A percentile compares a stretch with the other conserved stretches of the same genome.
Conservation (phyloP, 2,797 vertebrate genomes). For the Sebastes miniatus region DNA sequence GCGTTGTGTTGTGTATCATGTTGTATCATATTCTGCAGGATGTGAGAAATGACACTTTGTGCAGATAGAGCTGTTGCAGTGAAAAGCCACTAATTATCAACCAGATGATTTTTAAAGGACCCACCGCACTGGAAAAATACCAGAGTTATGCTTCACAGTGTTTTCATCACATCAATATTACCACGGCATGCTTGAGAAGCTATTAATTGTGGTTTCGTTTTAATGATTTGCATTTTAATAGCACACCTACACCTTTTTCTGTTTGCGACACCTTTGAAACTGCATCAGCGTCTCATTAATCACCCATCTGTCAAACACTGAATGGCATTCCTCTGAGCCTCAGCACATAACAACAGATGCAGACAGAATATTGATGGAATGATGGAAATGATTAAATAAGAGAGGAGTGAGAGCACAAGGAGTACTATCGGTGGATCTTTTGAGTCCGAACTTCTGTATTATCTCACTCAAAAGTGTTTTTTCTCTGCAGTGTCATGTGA, state of each 20-base stretch:
- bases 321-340: conserved; percentile 10
- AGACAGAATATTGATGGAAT: conserved; percentile 12
- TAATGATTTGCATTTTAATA: conserved; percentile 44
- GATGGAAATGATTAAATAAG: neutral
- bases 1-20: neutral
- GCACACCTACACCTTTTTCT: conserved; percentile 19
- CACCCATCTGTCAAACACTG: conserved; percentile 30
- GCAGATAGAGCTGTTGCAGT: neutral
- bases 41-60: neutral
- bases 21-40: neutral
- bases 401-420: neutral
- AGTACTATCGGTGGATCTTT: neutral
- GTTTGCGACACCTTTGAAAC: conserved; percentile 21
- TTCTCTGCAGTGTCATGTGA: neutral
- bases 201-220: conserved; percentile 17
- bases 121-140: neutral
- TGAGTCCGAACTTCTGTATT: neutral
- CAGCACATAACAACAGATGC: neutral
- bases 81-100: conserved; percentile 30
- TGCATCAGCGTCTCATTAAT: conserved; percentile 16
- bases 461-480: neutral
- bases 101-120: neutral
- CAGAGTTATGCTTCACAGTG: neutral
- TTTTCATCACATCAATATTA: neutral
- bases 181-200: neutral